Base-by-base conservation (phyloP, 2,113 vertebrate genomes). In the Perca fluviatilis region DNA sequence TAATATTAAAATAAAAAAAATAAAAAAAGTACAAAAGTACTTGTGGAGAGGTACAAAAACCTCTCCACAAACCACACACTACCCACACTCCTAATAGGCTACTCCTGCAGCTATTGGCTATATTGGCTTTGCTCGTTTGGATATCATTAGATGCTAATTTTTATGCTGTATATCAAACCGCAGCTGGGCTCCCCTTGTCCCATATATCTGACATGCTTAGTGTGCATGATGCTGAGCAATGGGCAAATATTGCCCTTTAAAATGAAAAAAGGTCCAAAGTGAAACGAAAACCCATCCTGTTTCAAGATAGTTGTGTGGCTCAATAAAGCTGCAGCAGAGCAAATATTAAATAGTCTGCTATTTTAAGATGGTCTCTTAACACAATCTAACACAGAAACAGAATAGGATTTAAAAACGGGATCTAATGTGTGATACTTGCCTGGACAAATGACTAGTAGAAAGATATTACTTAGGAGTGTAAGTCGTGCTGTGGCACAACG, bases 71-170 rank as follows among this genome's bases (percentile, higher is more conserved):
- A 6, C 23, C n/a, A 76, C 30, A 62, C 49, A 69, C n/a, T n/a
- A n/a, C n/a, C n/a, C 77, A 58, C 13, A 14, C 58, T n/a, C 33
- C 4, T 49, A 69, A 62, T 67, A 21, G 47, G 7, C 51, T 50
- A 21, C 27, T 63, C 23, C 47, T 69, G 30, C 25, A 2, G 21
- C 47, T 1, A 36, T 18, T n/a, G 47, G 18, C 23, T 79, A 7
- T 47, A 25, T 50, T n/a, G 47, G 57, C 33, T 76, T 60, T 54
- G 30, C 54, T 74, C n/a, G 27, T 77, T 74, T 70, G 13, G 21
- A 78, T 56, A 73, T 78, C 13, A 66, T 73, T 46, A 64, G 19
- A 71, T 57, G 21, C 64, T 27, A 16, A 36, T 75, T 75, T 64
- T 5, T 71, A 43, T 49, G 9, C 58, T 74, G 23, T 50, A 65